A percentile compares a stretch with the other conserved stretches of the same genome.
phyloP scores from a whole-genome alignment of 1,140 invertebrate species.

The Colletes gigas region DNA sequence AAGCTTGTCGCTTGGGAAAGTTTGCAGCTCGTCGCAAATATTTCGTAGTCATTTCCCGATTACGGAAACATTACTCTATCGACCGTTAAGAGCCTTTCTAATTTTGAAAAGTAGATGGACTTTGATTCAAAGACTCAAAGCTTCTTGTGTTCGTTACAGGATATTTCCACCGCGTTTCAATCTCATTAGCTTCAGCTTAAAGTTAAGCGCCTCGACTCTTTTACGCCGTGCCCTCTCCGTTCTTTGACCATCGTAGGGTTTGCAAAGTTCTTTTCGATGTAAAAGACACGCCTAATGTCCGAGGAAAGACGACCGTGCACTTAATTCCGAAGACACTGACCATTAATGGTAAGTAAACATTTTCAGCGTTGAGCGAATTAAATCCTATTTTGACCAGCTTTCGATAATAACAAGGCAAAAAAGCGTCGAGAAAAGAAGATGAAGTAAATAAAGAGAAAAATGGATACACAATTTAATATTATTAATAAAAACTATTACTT shows the following conservation, averaged over 20 bases:
- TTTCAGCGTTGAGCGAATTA: too few species aligned
- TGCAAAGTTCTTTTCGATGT: slow-evolving; percentile 49
- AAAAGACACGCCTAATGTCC: slow-evolving; percentile 14
- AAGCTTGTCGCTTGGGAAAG: slow-evolving; percentile 18
- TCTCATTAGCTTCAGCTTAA: slow-evolving; percentile 74
- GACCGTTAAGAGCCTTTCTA: slow-evolving; percentile 56
- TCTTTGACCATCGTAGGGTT: slow-evolving; percentile 53
- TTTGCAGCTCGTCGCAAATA: background rate
- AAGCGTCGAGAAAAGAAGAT: too few species aligned
- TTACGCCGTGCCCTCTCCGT: slow-evolving; percentile 51
- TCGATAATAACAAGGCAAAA: too few species aligned
- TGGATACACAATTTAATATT: too few species aligned
- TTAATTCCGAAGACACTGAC: background rate
- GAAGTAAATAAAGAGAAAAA: too few species aligned
- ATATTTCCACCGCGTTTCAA: slow-evolving; percentile 64
- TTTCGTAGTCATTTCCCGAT: slow-evolving; percentile 9
- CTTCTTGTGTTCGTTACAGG: slow-evolving; percentile 70
- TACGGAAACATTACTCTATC: slow-evolving; percentile 21
- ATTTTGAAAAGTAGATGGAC: slow-evolving; percentile 69
- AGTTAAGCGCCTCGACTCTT: slow-evolving; percentile 73
- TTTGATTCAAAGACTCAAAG: slow-evolving; percentile 73
- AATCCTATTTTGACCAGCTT: too few species aligned
- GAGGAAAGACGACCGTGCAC: background rate
- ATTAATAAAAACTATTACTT: too few species aligned
- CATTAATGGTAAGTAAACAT: background rate